Evolutionary conservation across 2,888 invertebrate species (phyloP), one percentile per base, ranked within the genome.

Genomic region (Oxycera nigricornis): DNA sequence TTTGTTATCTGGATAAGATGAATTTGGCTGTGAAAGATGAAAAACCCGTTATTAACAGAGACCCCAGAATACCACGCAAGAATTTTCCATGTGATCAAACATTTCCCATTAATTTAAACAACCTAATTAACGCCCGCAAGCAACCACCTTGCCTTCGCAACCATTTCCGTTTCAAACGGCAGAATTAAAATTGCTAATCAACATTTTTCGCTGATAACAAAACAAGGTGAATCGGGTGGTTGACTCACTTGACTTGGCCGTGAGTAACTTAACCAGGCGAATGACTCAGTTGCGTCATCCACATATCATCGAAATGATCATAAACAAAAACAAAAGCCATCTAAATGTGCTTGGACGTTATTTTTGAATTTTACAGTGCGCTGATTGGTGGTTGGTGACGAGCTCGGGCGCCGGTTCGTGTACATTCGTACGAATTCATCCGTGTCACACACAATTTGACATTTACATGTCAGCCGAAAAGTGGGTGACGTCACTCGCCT

Each of bases 401-500:
- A n/a, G n/a, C n/a, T n/a, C n/a, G n/a, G n/a, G n/a, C n/a, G n/a
- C n/a, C n/a, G n/a, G n/a, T n/a, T 50, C 17, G 17, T 50, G 14
- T 14, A n/a, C 17, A 7, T 50, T 50, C 24, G 26, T 20, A 14
- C 3, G 35, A 62, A 17, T 31, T 35, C 61, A 62, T 31, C 35
- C 35, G 24, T 41, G 39, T 22, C 28, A 31, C 9, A 28, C 17
- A 31, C 30, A 17, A 30, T 9, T 59, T 41, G 65, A 22, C 65
- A 41, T 22, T 6, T 59, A 65, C 3, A 22, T 65, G 65, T 65
- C 65, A 65, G 24, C 14, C 39, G 9, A 14, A 28, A 46, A 3
- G 17, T 20, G 30, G 70, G 22, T 70, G 70, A 70, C 70, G 70
- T 70, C 70, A 70, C 52, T 22, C 14, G 35, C 31, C 31, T 11